Evolutionary conservation across 2,797 vertebrate genomes (phyloP).

Genomic region (Crenichthys baileyi): DNA sequence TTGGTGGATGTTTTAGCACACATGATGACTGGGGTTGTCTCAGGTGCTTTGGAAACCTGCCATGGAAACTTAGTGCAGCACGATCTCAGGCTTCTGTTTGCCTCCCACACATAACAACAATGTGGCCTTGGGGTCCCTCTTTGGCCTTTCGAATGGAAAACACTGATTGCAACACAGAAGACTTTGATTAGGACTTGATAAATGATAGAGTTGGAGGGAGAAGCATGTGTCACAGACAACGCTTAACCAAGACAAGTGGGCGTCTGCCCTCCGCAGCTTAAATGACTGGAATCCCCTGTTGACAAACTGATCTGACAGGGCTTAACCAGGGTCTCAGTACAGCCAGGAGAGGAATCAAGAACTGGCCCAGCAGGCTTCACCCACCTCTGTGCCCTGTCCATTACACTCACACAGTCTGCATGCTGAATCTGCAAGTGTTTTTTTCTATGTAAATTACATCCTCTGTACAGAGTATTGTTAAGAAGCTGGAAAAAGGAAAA

Average conservation of each 20-base stretch:
- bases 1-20: not conserved
- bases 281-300: conserved; percentile 57
- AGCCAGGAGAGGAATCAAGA: conserved; percentile 36
- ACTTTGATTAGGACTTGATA: conserved; percentile 41
- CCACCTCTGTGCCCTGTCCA: conserved; percentile 13
- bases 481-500: not conserved
- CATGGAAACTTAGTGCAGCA: conserved; percentile 38
- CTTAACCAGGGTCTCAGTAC: conserved; percentile 46
- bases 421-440: not conserved
- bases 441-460: not conserved
- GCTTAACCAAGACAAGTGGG: conserved; percentile 50
- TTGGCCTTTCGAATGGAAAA: conserved; percentile 44
- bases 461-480: no score
- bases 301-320: conserved; percentile 52
- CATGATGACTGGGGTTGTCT: conserved; percentile 5
- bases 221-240: conserved; percentile 33
- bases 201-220: conserved; percentile 47
- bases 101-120: conserved; percentile 31
- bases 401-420: conserved; percentile 5
- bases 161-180: conserved; percentile 34
- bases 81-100: conserved; percentile 26
- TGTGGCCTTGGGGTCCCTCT: conserved; percentile 50
- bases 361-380: conserved; percentile 32
- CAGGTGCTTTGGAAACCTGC: conserved; percentile 34
- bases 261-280: conserved; percentile 67